A percentile compares a stretch with the other conserved stretches of the same genome.
phyloP scores from a whole-genome alignment of 2,888 invertebrate genomes.

The Julus scanicus region DNA sequence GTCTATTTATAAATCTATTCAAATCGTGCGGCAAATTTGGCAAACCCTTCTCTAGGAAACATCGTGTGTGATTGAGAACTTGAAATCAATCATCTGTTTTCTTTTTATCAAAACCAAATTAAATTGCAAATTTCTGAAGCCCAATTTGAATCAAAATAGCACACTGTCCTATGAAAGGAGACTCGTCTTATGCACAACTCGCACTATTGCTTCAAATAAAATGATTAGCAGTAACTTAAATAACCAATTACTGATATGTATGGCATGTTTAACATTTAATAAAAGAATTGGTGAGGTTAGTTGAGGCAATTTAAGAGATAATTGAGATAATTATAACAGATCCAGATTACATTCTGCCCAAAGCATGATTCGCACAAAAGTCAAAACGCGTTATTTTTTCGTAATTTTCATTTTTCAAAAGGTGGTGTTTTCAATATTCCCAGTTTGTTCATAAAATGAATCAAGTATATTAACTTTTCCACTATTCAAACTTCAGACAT shows the following conservation, averaged over 20 bases:
- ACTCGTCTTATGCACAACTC: too few relatives aligned
- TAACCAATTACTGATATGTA: neutral
- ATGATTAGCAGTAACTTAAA: too few relatives aligned
- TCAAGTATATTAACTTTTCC: too few relatives aligned
- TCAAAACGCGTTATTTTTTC: too few relatives aligned
- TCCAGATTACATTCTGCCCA: too few relatives aligned
- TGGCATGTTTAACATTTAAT: neutral
- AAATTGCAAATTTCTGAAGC: neutral
- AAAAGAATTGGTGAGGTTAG: neutral
- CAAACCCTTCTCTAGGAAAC: neutral
- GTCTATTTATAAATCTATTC: slow-evolving; percentile 1
- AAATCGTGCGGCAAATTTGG: neutral
- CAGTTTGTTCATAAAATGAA: too few relatives aligned
- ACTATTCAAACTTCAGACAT: too few relatives aligned
- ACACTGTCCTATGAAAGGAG: too few relatives aligned
- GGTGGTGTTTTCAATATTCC: too few relatives aligned
- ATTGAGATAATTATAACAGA: neutral
- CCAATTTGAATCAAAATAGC: neutral
- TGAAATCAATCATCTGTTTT: neutral
- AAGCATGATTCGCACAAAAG: too few relatives aligned
- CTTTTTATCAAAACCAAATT: neutral
- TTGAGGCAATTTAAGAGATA: neutral
- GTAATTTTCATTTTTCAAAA: too few relatives aligned
- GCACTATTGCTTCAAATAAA: too few relatives aligned
- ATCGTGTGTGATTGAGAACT: neutral